A percentile compares a stretch with the other conserved stretches of the same genome.
Evolutionary conservation across 2,888 invertebrate genomes (phyloP).

Genomic region (Steinernema hermaphroditum): DNA sequence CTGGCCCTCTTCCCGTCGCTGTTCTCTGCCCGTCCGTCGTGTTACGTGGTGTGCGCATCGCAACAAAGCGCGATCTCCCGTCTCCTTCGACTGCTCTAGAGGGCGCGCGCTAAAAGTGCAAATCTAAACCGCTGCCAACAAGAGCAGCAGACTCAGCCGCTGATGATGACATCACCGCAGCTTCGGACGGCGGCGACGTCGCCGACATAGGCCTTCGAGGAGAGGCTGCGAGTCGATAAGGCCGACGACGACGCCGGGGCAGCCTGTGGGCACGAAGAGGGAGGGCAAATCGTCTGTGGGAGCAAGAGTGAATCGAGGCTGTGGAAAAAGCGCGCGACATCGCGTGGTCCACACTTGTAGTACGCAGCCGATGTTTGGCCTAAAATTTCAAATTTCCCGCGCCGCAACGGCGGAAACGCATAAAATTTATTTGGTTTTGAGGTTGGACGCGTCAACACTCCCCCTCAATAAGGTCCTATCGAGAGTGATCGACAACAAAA

Average conservation of each 20-base stretch:
- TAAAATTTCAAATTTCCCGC: conserved; percentile 21
- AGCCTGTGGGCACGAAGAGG: too few species aligned
- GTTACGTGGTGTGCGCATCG: conserved; percentile 5
- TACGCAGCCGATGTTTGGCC: not conserved
- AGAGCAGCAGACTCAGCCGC: too few species aligned
- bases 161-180: too few species aligned
- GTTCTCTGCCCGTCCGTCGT: not conserved
- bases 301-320: too few species aligned
- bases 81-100: not conserved
- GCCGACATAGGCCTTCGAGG: too few species aligned
- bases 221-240: too few species aligned
- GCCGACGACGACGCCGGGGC: too few species aligned
- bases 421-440: not conserved
- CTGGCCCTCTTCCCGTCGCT: not conserved
- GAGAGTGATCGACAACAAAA: not conserved
- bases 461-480: not conserved
- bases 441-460: not conserved
- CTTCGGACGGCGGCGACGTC: too few species aligned
- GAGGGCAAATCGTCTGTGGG: too few species aligned
- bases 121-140: conserved; percentile 28
- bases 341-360: not conserved
- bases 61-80: conserved; percentile 17
- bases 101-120: conserved; percentile 20
- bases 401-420: not conserved
- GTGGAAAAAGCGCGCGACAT: too few species aligned